Conservation (phyloP, 2,113 vertebrate genomes). For the Psittacula cyanocephala region DNA sequence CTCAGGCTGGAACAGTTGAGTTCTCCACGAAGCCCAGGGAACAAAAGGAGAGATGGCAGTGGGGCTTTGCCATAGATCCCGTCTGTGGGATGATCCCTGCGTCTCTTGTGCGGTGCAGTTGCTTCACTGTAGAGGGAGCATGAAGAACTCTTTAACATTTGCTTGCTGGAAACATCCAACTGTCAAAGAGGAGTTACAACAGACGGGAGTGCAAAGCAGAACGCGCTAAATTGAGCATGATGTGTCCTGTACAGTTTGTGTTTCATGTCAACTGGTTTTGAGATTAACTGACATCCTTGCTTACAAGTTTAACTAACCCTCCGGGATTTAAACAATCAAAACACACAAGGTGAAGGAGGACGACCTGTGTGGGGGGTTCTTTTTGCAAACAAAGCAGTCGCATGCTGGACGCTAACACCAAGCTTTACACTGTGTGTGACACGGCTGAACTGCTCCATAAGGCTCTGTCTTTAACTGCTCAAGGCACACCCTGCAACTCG, state of each 20-base stretch:
- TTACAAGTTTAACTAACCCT: conserved; percentile 97
- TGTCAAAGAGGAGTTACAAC: conserved; percentile 51
- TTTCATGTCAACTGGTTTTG: conserved; percentile 78
- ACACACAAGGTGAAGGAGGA: conserved; percentile 72
- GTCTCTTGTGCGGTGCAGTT: neutral
- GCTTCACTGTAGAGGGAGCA: conserved; percentile 76
- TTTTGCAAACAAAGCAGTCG: conserved; percentile 78
- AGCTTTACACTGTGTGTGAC: conserved; percentile 92
- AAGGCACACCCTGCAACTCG: conserved; percentile 70
- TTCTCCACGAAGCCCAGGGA: neutral
- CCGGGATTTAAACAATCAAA: conserved; percentile 77
- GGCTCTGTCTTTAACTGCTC: conserved; percentile 85
- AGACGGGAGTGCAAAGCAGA: neutral
- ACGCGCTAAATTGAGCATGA: conserved; percentile 84
- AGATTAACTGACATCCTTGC: conserved; percentile 95
- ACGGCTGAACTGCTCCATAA: conserved; percentile 88
- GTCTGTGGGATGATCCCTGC: neutral
- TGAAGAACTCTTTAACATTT: conserved; percentile 75
- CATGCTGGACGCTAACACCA: conserved; percentile 98
- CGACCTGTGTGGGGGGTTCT: conserved; percentile 73
- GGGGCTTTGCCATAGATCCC: neutral
- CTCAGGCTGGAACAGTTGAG: neutral
- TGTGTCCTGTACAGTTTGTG: conserved; percentile 80
- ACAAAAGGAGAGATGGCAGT: neutral
- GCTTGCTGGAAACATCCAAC: conserved; percentile 73